Base-by-base conservation (phyloP, 30 jellyfish, hydroid and myxozoan genomes). In the Hydractinia echinata region DNA sequence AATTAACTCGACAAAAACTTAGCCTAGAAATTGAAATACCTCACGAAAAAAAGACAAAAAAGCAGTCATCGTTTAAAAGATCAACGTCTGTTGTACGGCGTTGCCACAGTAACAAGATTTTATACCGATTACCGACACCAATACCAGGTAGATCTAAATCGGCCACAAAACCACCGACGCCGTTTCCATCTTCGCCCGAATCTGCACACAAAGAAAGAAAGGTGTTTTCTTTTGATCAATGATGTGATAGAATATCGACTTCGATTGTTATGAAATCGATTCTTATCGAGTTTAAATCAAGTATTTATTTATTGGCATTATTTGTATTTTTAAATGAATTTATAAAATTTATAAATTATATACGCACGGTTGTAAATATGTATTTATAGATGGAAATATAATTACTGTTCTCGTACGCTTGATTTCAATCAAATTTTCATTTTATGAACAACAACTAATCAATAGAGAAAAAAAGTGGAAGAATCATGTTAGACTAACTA, bases 91-190 rank as follows among this genome's bases (percentile, higher is more conserved):
- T 19, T 8, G 50, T 71, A 20, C 44, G 52, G n/a, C 81, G 81
- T 71, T 71, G 11, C 7, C 81, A 54, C 11, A 71, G 60, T 19
- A 71, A 48, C 50, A 71, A 71, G 50, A 30, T 71, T 20, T 71
- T 71, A 71, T 71, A 71, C 67, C 44, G 81, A 71, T 20, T 58
- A 71, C 61, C 61, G 81, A 71, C 81, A 58, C 81, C 81, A 58
- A 64, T 51, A 64, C 61, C 81, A 19, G 39, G 81, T 9, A 19
- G 44, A 7, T 14, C 81, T 15, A 21, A 15, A 10, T 67, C 78
- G 15, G 55, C 67, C 6, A 19, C 6, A 3, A 54, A 58, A 7
- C 81, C 81, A 71, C 81, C 81, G 81, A 71, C 81, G 66, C 81
- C 81, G 81, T 71, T n/a, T 50, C 81, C 55, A 9, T 4, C 50